Evolutionary conservation across 2,113 vertebrate genomes (phyloP).

Genomic region (Catharus fuscescens): DNA sequence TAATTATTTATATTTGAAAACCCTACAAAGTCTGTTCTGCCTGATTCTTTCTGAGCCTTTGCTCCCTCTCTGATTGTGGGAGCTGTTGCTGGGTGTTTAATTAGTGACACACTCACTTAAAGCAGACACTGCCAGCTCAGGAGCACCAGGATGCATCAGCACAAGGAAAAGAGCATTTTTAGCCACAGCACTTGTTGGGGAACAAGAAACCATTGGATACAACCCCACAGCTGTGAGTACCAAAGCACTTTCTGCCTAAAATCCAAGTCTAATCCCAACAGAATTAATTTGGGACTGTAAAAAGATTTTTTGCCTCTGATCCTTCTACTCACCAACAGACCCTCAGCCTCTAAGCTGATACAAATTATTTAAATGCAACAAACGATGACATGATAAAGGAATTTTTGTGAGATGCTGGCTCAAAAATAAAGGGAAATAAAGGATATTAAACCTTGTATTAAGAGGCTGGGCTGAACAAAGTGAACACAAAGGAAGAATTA

Average conservation of each 20-base stretch:
- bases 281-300: not conserved
- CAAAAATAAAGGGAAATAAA: not conserved
- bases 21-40: not conserved
- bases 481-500: conserved; percentile 40
- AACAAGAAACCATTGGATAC: not conserved
- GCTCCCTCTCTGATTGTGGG: not conserved
- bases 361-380: conserved; percentile 5
- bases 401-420: not conserved
- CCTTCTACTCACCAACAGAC: not conserved
- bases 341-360: not conserved
- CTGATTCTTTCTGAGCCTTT: not conserved
- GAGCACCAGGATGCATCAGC: not conserved
- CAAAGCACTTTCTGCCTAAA: not conserved
- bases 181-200: not conserved
- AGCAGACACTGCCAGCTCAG: not conserved
- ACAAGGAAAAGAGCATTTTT: not conserved
- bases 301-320: not conserved
- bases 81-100: not conserved
- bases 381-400: not conserved
- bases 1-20: conserved; percentile 26
- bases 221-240: not conserved
- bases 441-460: not conserved
- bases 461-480: not conserved
- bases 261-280: not conserved
- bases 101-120: not conserved